Base-by-base conservation (phyloP, 2,113 vertebrate species). In the Lipophrys pholis region DNA sequence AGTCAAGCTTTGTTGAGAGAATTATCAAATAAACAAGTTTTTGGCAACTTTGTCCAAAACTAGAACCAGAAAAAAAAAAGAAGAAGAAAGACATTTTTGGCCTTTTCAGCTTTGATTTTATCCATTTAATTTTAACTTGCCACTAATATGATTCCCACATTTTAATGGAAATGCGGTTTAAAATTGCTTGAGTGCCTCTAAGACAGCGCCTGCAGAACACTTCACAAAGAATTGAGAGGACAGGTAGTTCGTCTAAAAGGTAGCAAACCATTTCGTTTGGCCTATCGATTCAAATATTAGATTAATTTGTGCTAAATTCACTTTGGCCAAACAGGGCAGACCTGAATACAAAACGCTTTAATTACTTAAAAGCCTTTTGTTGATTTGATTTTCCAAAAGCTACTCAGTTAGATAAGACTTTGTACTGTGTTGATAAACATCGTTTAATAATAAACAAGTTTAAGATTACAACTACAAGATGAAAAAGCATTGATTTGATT, bases 281-380 rank as follows among this genome's bases (percentile, higher is more conserved):
- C 52, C 16, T 45, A 38, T 63, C 63, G 36, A 73, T 61, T 46
- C 30, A 11, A 69, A 58, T 36, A 10, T 39, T 30, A 65, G 8
- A 48, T 64, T 74, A 40, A n/a, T n/a, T 58, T 9, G 45, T 50
- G 14, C 17, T 65, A 14, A 58, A 51, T 46, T 46, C 3, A 5
- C 5, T 14, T 14, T 14, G 11, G 10, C 10, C 10, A 42, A 42
- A 42, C 41, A 30, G 21, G 21, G 21, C 21, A 30, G 21, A 30
- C 21, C 21, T 30, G 21, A 30, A 30, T 30, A 30, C 21, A 30
- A 30, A 30, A 30, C 21, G 21, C 21, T 30, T 30, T 30, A 30
- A 30, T 30, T 30, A 2, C 21, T 30, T 30, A 30, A 30, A 30
- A 30, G 21, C 21, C 21, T 30, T 30, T 30, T 30, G 21, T 30